Percentiles rank a stretch among this genome's conserved stretches.
Evolutionary conservation across 2,113 vertebrate genomes (phyloP).

Genomic region (Scartelaos histophorus): DNA sequence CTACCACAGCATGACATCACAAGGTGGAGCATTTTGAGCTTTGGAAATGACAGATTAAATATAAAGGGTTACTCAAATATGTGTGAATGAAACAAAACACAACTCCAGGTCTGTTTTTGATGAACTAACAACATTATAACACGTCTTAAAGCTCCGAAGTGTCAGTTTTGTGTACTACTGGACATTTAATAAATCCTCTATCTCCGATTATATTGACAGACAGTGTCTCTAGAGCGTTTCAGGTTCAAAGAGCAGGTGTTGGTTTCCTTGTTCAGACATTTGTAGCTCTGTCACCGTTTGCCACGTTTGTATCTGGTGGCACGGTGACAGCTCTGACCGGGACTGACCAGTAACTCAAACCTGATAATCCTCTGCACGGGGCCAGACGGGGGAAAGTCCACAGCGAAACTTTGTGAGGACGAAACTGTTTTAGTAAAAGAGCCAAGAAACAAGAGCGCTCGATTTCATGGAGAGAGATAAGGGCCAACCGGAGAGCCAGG

Average conservation of each 20-base stretch:
- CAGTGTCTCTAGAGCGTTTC: background rate
- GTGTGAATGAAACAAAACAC: no score
- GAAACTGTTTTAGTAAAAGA: constrained; percentile 39
- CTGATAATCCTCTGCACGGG: constrained; percentile 36
- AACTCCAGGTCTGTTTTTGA: no score
- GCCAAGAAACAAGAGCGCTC: constrained; percentile 44
- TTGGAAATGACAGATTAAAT: no score
- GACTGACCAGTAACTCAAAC: constrained; percentile 50
- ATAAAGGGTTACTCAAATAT: no score
- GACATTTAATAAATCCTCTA: background rate
- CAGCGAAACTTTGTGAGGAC: constrained; percentile 42
- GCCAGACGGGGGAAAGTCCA: constrained; percentile 36
- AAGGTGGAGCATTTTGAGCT: no score
- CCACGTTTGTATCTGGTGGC: constrained; percentile 32
- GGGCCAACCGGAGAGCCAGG: constrained; percentile 46
- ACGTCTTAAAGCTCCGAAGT: no score
- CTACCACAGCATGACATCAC: no score
- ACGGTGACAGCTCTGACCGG: constrained; percentile 24
- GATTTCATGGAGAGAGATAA: constrained; percentile 50
- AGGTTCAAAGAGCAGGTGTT: constrained; percentile 44
- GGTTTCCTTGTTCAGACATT: constrained; percentile 35
- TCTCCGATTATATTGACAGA: background rate
- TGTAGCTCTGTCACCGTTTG: constrained; percentile 30
- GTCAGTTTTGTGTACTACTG: no score
- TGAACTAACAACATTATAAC: no score